Percentiles rank a stretch among this genome's conserved stretches.
phyloP scores from a whole-genome alignment of 2,113 vertebrate genomes.

The Sardina pilchardus region DNA sequence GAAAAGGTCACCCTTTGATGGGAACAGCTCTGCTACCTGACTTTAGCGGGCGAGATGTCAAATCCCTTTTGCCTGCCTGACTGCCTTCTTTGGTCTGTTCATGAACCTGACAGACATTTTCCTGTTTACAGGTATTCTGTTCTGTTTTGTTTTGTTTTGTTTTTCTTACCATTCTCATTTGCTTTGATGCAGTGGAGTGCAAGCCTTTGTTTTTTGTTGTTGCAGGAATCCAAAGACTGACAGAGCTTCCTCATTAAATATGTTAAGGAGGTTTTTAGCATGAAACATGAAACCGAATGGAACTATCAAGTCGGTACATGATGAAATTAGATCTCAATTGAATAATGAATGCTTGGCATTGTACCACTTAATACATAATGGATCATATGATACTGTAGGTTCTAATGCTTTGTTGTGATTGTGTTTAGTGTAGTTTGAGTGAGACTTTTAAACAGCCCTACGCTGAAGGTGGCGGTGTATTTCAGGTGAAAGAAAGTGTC shows the following conservation, averaged over 20 bases:
- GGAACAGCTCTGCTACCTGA: constrained; percentile 17
- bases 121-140: constrained; percentile 20
- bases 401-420: neutral
- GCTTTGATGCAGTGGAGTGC: neutral
- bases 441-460: neutral
- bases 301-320: neutral
- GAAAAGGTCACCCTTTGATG: constrained; percentile 28
- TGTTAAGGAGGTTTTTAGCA: neutral
- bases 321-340: neutral
- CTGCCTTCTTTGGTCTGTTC: constrained; percentile 11
- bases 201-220: constrained; percentile 28
- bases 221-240: neutral
- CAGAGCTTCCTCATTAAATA: neutral
- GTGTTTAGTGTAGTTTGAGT: neutral
- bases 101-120: constrained; percentile 24
- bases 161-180: too few species aligned
- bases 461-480: neutral
- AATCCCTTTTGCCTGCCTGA: neutral
- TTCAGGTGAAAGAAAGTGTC: neutral
- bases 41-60: constrained; percentile 19
- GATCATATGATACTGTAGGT: neutral
- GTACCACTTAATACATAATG: neutral
- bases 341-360: neutral
- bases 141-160: constrained; percentile 36
- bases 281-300: neutral